Conservation (phyloP, 2,113 vertebrate genomes). For the Cynopterus brachyotis region DNA sequence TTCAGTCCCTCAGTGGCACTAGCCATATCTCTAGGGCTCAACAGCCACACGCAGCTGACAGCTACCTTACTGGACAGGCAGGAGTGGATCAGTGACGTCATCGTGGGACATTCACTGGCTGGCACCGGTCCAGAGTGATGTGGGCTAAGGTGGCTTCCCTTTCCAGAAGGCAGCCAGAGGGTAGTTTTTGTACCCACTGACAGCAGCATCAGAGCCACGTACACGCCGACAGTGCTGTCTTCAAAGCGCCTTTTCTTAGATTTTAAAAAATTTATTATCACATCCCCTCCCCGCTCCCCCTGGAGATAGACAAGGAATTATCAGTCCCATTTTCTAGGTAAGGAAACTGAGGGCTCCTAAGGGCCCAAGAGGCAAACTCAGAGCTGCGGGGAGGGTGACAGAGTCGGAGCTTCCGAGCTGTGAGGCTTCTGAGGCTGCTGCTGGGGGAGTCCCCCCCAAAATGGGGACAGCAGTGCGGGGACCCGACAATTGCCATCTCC, state of each 20-base stretch:
- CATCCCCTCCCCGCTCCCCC: too few relatives aligned
- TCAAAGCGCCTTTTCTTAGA: background rate
- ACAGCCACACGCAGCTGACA: fast-evolving
- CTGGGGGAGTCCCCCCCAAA: background rate
- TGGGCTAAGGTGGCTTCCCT: background rate
- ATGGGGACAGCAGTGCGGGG: too few relatives aligned
- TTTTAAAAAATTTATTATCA: background rate
- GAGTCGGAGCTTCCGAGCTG: background rate
- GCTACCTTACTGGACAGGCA: fast-evolving
- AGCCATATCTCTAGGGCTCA: background rate
- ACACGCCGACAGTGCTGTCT: background rate
- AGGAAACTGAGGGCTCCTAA: background rate
- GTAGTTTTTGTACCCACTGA: background rate
- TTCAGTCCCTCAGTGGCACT: too few relatives aligned
- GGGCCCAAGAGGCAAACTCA: background rate
- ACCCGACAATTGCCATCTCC: fast-evolving
- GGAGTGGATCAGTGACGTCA: fast-evolving
- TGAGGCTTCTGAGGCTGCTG: background rate
- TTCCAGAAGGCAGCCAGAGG: background rate
- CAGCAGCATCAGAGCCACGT: too few relatives aligned
- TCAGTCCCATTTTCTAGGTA: background rate
- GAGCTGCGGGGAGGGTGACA: background rate
- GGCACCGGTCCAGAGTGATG: fast-evolving
- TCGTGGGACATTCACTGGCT: fast-evolving
- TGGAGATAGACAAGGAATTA: background rate